Base-by-base conservation (phyloP, 2,113 vertebrate species). In the Aldabrachelys gigantea region DNA sequence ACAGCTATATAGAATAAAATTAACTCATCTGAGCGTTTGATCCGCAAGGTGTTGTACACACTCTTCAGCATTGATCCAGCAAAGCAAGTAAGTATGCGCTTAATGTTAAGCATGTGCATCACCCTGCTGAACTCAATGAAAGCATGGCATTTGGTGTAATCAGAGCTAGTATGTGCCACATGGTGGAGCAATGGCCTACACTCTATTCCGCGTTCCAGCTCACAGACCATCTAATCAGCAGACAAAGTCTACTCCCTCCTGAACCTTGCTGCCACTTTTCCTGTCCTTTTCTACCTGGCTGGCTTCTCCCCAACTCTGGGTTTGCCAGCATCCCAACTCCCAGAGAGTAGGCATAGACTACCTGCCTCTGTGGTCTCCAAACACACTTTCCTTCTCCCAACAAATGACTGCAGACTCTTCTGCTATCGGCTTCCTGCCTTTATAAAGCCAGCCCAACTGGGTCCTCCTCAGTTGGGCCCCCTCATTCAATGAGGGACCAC, bases 1-100 rank as follows among this genome's bases (percentile, higher is more conserved):
- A 76, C 41, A 91, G 54, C 41, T 10, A 0, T 0, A 14, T 19
- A 24, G 81, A 78, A 78, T 6, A 57, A 35, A 0, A 24, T 89
- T 56, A 41, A 22, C n/a, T 75, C 83, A 29, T 89, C 82, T 47
- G 44, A 27, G 83, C 50, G 11, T 9, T 57, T 88, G 85, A 25
- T 24, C 31, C 8, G 7, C 3, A 2, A 53, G 29, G 47, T 88
- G 81, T 31, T 38, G 41, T 44, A 29, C 5, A 24, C 11, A 38
- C n/a, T 38, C n/a, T 72, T 57, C 1, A 0, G 87, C 5, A 16
- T 59, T 38, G 54, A 62, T 82, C 80, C 44, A 38, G 91, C 80
- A 47, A 47, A 78, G 41, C 10, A 27, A 6, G 24, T 21, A 21
- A 38, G 65, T 4, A 16, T 5, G 17, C 5, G 35, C 12, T 59